Base-by-base conservation (phyloP, 1,140 invertebrate genomes). In the Popillia japonica region DNA sequence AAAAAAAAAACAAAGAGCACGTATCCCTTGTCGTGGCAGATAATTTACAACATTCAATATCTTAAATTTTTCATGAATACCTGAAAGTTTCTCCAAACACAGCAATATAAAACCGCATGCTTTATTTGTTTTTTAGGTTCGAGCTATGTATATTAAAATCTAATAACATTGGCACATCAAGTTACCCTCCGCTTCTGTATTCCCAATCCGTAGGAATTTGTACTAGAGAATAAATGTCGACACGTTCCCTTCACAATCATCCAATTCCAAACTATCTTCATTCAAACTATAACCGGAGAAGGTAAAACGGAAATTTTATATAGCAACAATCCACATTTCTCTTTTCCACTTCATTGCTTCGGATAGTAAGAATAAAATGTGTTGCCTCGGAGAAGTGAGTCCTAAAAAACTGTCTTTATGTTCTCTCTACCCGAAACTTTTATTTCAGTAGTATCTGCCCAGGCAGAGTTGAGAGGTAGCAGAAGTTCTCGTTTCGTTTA, bases 311-410 rank as follows among this genome's bases (percentile, higher is more conserved):
- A 68, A 68, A 68, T 68, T 34, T 68, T 68, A 68, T 27, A 68
- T 27, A 68, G 27, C 61, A 68, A 34, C 61, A 68, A 34, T 68
- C 61, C 61, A 68, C 61, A 68, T 68, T 68, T 68, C 22, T 68
- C 61, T 68, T 68, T 68, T 68, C 61, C 61, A 68, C 61, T 68
- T 68, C 61, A 68, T 68, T 68, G 61, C 61, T 34, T 9, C 14
- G 61, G 61, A 68, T 68, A 34, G 61, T 68, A 68, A 68, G 61
- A 68, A 68, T 68, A 68, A 68, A 68, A 68, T 68, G 61, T 68
- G 61, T 68, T 68, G 61, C 61, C 61, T 34, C 27, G 27, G 61
- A 68, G 22, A 27, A 68, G 61, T 68, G 61, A 68, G 61, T 68
- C 22, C 61, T 11, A 68, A 68, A 68, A 68, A 68, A 22, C 61